A percentile compares a stretch with the other conserved stretches of the same genome.
phyloP scores from a whole-genome alignment of 2,113 vertebrate species.

The Alethe diademata region DNA sequence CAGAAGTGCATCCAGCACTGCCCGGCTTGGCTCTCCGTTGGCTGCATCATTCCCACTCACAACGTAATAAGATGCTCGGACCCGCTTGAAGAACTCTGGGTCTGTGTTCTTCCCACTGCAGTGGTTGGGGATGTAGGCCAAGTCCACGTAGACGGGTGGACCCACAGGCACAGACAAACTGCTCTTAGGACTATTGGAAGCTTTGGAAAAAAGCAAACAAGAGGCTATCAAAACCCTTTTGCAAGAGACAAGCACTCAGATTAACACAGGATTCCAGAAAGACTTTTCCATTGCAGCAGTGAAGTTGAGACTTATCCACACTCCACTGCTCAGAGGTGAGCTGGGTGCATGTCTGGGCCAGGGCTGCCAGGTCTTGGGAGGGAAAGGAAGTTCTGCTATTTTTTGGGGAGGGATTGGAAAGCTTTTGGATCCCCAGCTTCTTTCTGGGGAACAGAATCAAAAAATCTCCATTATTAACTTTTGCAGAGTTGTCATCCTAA shows the following conservation, averaged over 20 bases:
- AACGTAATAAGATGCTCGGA: slow-evolving; percentile 94
- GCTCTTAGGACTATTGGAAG: slow-evolving; percentile 53
- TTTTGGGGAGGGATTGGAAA: background rate
- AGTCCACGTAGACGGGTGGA: slow-evolving; percentile 90
- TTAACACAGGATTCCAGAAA: background rate
- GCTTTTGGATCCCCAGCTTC: background rate
- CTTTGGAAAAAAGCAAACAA: slow-evolving; percentile 20
- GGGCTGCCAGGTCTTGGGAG: background rate
- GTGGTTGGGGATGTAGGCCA: slow-evolving; percentile 98
- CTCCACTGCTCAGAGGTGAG: background rate
- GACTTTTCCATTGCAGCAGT: background rate
- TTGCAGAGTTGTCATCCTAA: background rate
- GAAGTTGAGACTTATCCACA: background rate
- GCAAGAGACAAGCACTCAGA: background rate
- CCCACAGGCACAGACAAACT: slow-evolving; percentile 64
- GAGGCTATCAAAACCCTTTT: background rate
- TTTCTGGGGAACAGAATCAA: background rate
- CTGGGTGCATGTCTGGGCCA: background rate
- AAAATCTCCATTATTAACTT: background rate
- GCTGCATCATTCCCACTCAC: slow-evolving; percentile 92
- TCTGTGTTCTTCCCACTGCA: slow-evolving; percentile 97
- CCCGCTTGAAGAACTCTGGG: slow-evolving; percentile 92
- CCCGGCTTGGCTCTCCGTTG: slow-evolving; percentile 88
- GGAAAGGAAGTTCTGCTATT: background rate
- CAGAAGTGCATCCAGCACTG: slow-evolving; percentile 89